Percentiles rank a stretch among this genome's conserved stretches.
These are phyloP conservation scores for Eurytoma californica DNA, from an alignment of 2,888 invertebrate species.

Conservation along the genomic window DNA sequence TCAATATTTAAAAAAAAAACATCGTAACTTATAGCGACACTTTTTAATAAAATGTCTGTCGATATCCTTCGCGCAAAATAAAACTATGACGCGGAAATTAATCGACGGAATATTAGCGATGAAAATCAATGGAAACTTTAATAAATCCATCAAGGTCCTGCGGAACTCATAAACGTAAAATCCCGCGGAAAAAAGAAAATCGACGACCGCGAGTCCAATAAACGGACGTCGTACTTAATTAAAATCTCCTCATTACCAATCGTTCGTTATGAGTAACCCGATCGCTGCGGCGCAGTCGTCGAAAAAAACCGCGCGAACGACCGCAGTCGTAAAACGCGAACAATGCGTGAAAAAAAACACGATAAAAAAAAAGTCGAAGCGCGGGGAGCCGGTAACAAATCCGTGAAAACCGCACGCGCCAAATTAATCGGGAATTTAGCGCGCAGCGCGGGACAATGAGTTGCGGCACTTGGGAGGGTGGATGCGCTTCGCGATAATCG, in stretches of 20 bases:
- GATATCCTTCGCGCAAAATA: too few relatives aligned
- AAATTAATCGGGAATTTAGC: conserved; percentile 52
- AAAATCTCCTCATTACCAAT: conserved; percentile 28
- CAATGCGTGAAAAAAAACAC: not conserved
- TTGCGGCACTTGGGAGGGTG: conserved; percentile 1
- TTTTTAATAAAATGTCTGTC: too few relatives aligned
- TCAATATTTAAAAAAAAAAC: too few relatives aligned
- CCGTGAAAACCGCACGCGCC: conserved; percentile 37
- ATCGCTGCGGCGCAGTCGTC: not conserved
- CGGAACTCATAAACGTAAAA: too few relatives aligned
- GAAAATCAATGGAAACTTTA: too few relatives aligned
- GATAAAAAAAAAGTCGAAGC: conserved; percentile 1
- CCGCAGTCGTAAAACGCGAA: conserved; percentile 17
- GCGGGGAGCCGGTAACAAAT: conserved; percentile 32
- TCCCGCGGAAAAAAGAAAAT: not conserved
- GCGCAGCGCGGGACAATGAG: not conserved
- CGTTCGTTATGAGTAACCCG: not conserved
- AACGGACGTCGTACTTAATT: conserved; percentile 23
- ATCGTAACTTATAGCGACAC: too few relatives aligned
- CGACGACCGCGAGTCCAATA: not conserved
- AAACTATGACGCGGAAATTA: too few relatives aligned
- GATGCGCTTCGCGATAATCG: conserved; percentile 30
- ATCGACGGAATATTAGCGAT: too few relatives aligned
- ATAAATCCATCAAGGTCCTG: too few relatives aligned
- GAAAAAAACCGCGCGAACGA: conserved; percentile 9